A percentile compares a stretch with the other conserved stretches of the same genome.
phyloP scores from a whole-genome alignment of 1,140 invertebrate species.

The Chionoecetes opilio region DNA sequence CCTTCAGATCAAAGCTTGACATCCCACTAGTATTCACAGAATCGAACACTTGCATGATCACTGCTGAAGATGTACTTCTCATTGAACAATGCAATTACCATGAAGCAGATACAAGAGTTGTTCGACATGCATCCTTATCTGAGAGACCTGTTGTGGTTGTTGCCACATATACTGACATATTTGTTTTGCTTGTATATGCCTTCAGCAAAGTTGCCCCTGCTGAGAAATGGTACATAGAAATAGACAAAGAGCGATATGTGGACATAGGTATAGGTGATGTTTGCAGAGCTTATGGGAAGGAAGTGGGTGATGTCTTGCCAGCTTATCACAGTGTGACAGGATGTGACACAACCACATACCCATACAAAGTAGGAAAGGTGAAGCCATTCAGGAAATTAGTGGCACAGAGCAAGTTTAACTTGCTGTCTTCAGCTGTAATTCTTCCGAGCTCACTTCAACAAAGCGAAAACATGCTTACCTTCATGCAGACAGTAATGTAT shows the following conservation, averaged over 20 bases:
- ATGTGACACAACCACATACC: constrained; percentile 38
- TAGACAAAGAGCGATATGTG: background rate
- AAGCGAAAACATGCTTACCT: background rate
- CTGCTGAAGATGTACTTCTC: constrained; percentile 3
- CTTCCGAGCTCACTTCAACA: background rate
- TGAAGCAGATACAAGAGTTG: constrained; percentile 35
- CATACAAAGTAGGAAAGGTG: constrained; percentile 45
- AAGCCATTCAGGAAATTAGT: background rate
- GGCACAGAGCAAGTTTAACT: no score
- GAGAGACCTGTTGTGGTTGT: background rate
- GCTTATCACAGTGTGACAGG: background rate
- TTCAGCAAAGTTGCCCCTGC: background rate
- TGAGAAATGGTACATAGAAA: background rate
- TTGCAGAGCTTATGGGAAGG: constrained; percentile 43
- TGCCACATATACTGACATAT: constrained; percentile 9
- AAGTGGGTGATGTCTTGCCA: constrained; percentile 37
- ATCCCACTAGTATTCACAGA: constrained; percentile 38
- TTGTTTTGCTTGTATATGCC: background rate
- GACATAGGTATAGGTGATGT: background rate
- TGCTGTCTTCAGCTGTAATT: background rate
- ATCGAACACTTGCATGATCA: constrained; percentile 34
- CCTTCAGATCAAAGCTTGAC: constrained; percentile 43
- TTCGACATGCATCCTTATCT: background rate
- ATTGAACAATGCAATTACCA: constrained; percentile 1
- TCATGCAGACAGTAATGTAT: constrained; percentile 38